Base-by-base conservation (phyloP, 2,888 invertebrate species). In the Desoria tigrina region DNA sequence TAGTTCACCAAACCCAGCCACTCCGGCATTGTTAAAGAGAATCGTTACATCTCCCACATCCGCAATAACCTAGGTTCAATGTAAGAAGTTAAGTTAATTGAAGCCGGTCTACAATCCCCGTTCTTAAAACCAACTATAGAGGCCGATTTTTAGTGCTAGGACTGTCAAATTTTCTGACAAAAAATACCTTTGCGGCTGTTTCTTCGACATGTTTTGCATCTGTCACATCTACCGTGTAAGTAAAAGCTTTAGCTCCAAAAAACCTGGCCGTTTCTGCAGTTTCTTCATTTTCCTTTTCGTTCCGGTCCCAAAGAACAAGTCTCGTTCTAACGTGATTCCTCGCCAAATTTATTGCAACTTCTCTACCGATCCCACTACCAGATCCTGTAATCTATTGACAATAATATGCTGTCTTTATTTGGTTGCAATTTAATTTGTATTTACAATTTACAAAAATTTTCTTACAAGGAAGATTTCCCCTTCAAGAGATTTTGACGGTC, bases 291-390 rank as follows among this genome's bases (percentile, higher is more conserved):
- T n/a, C 82, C 2, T 74, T 77, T 62, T 81, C 79, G 77, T 88
- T 85, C 54, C 86, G 83, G 77, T 90, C 90, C 68, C 88, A 84
- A 69, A 89, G 86, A 1, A 89, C 83, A 1, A 88, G 84, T 11
- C 6, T 32, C 1, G 86, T 85, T 51, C 85, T 85, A 4, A 66
- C 58, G 45, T 58, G 26, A 27, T 57, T 60, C 18, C 80, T 80
- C 1, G 85, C 83, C 66, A 88, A 78, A 75, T 86, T 84, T 65
- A 85, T 79, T 0, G 87, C 85, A 68, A 88, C 79, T 78, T 87
- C 85, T 66, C 84, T 82, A 0, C 88, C 88, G 3, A 88, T 82
- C n/a, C 88, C 88, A 74, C 86, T 81, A 39, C 87, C 88, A 39
- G 88, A 84, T 16, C 89, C 89, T 59, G 89, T 65, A 23, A 69